Percentiles rank a stretch among this genome's conserved stretches.
Conservation (phyloP, 2,888 invertebrate species). For the Trichogramma dendrolimi region DNA sequence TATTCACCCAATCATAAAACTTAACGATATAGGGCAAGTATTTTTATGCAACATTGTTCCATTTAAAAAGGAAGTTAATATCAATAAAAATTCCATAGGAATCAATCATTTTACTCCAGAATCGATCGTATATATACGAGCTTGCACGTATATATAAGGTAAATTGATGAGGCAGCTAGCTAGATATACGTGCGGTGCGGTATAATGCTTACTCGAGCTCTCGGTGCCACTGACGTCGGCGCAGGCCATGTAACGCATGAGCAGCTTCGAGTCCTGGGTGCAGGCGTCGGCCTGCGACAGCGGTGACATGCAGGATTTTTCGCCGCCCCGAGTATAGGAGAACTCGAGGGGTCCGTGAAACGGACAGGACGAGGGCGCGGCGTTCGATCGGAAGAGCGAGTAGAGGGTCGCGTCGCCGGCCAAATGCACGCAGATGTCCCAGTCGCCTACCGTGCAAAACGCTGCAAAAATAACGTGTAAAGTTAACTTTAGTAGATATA, state of each 20-base stretch:
- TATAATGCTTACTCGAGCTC: conserved; percentile 62
- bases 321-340: conserved; percentile 71
- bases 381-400: conserved; percentile 71
- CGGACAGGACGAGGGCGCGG: conserved; percentile 71
- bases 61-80: too few relatives aligned
- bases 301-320: conserved; percentile 67
- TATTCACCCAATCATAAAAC: too few relatives aligned
- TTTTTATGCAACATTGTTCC: too few relatives aligned
- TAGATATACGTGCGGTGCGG: background rate
- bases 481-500: background rate
- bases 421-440: conserved; percentile 63
- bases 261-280: conserved; percentile 74
- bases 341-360: conserved; percentile 79
- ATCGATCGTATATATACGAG: too few relatives aligned
- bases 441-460: conserved; percentile 42
- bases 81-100: too few relatives aligned
- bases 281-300: conserved; percentile 77
- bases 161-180: background rate
- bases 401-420: conserved; percentile 69
- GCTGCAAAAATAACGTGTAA: conserved; percentile 30
- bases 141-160: too few relatives aligned
- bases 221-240: conserved; percentile 74
- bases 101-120: too few relatives aligned
- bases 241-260: conserved; percentile 79
- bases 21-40: too few relatives aligned